Percentiles rank a stretch among this genome's conserved stretches.
phyloP scores from a whole-genome alignment of 2,113 vertebrate genomes.

The Oryzias curvinotus region DNA sequence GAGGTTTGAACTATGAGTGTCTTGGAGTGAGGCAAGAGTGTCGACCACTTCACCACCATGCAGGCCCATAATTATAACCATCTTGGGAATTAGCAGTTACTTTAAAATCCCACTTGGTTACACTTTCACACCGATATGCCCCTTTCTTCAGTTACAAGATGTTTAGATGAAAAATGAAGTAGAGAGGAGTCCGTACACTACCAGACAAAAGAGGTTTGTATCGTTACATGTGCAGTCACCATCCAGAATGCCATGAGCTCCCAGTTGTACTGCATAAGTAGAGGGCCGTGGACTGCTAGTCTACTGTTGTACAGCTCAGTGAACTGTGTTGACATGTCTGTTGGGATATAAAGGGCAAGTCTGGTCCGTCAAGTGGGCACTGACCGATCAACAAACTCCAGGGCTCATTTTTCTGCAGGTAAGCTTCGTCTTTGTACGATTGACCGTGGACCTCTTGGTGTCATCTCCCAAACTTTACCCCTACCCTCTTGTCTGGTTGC shows the following conservation, averaged over 20 bases:
- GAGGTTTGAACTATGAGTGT: too few relatives aligned
- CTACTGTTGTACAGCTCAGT: conserved; percentile 30
- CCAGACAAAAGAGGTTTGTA: neutral
- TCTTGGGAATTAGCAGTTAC: conserved; percentile 44
- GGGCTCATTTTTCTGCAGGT: conserved; percentile 31
- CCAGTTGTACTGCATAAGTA: conserved; percentile 1
- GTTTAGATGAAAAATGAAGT: too few relatives aligned
- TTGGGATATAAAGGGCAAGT: conserved; percentile 49
- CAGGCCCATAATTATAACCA: conserved; percentile 23
- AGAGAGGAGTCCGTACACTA: too few relatives aligned
- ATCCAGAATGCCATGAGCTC: conserved; percentile 6
- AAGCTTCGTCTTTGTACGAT: neutral
- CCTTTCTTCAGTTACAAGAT: too few relatives aligned
- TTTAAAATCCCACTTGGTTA: conserved; percentile 31
- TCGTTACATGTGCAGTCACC: neutral
- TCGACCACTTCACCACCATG: too few relatives aligned
- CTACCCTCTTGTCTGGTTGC: conserved; percentile 16
- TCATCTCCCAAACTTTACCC: conserved; percentile 35
- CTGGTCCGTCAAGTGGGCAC: conserved; percentile 56
- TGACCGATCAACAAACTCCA: conserved; percentile 54
- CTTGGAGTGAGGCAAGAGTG: too few relatives aligned
- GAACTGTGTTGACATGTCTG: conserved; percentile 55
- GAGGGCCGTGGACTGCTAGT: conserved; percentile 9
- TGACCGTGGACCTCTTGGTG: conserved; percentile 46
- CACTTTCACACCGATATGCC: neutral